phyloP scores from a whole-genome alignment of 1,140 invertebrate genomes.

The Tetranychus urticae region DNA sequence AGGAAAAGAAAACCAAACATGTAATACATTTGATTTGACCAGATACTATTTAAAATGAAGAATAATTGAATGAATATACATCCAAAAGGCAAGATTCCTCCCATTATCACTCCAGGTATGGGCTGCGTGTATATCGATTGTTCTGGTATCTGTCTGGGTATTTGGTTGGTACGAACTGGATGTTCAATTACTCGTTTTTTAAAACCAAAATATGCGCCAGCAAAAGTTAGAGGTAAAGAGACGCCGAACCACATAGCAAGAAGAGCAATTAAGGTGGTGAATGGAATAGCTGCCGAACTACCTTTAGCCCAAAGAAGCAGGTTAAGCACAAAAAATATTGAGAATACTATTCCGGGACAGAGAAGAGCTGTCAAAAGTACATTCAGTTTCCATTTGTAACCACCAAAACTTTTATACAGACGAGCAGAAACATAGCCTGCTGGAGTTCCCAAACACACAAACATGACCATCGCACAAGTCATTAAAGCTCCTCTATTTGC shows the following conservation, averaged over 20 bases:
- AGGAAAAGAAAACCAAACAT: constrained; percentile 98
- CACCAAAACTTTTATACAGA: constrained; percentile 90
- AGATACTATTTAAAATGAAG: constrained; percentile 94
- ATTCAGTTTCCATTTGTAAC: constrained; percentile 95
- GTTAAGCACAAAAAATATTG: constrained; percentile 86
- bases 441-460: constrained; percentile 77
- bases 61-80: constrained; percentile 99
- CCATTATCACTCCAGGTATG: constrained; percentile 67
- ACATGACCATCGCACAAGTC: constrained; percentile 88
- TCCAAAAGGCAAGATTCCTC: constrained; percentile 90
- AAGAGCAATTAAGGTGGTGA: constrained; percentile 88
- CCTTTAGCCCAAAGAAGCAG: constrained; percentile 79
- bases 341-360: constrained; percentile 74
- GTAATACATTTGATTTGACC: constrained; percentile 95
- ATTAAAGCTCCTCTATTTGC: constrained; percentile 93
- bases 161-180: constrained; percentile 93
- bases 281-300: constrained; percentile 85
- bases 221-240: constrained; percentile 89
- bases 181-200: constrained; percentile 84
- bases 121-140: constrained; percentile 91
- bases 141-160: constrained; percentile 89
- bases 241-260: constrained; percentile 90
- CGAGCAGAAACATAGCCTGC: constrained; percentile 87
- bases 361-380: constrained; percentile 83
- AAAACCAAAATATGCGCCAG: constrained; percentile 95